Evolutionary conservation across 2,888 invertebrate genomes (phyloP), one percentile per base, ranked within the genome.

Genomic region (Timema cristinae): DNA sequence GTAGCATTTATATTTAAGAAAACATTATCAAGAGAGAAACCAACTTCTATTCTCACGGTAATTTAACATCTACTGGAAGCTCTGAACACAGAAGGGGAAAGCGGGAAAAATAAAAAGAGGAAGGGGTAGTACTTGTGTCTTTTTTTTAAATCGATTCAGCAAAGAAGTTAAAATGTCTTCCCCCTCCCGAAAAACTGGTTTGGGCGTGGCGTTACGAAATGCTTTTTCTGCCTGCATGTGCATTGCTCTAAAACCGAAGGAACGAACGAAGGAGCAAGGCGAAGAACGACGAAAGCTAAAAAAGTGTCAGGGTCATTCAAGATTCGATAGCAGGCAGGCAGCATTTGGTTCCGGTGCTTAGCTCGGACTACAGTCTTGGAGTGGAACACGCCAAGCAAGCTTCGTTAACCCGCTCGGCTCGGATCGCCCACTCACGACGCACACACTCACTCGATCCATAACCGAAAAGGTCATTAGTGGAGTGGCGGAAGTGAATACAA

Each of bases 181-280:
- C 48, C 63, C 67, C 71, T 67, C 71, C 16, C 16, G 51, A 68
- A 68, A 68, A 50, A 73, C 71, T 50, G 71, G 74, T 72, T 66
- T 68, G 74, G 74, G 74, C 74, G 74, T 74, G 74, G 74, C 74
- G 63, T 52, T 47, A 54, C 51, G 68, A 50, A 49, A 49, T 50
- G 50, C 50, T 61, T 49, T 52, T 51, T 66, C 47, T 66, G 16
- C 50, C 15, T 59, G 68, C 63, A 52, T 56, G 66, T 68, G 73
- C 73, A 67, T 48, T 16, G 51, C 47, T 15, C 48, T n/a, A 11
- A 51, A 66, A 47, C 49, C 47, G 68, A n/a, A 32, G n/a, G 51
- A 67, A 16, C 52, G 69, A 50, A 67, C 50, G 50, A 32, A 67
- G 63, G 16, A 50, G 51, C 15, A n/a, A 32, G 16, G 13, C 52